These are phyloP conservation scores for Philaenus spumarius DNA, from an alignment of 1,140 invertebrate genomes.

Conservation along the genomic window DNA sequence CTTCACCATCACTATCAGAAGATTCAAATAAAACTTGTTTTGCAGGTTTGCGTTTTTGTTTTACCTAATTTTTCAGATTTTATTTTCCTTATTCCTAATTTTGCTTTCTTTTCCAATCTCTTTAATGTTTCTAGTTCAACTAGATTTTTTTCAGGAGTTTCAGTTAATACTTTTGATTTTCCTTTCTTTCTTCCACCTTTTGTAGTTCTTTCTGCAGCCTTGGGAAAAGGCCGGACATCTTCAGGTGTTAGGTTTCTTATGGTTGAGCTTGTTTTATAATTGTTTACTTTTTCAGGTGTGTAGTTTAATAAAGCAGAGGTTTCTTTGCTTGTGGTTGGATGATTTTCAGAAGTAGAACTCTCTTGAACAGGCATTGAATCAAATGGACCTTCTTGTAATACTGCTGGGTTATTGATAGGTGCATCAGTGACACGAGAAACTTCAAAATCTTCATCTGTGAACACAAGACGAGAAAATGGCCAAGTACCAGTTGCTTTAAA, in stretches of 20 bases:
- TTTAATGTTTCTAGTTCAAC: background rate
- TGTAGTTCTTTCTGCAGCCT: background rate
- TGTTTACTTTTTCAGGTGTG: background rate
- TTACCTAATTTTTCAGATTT: too few relatives aligned
- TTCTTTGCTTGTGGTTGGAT: background rate
- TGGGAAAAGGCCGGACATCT: background rate
- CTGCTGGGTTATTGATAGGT: background rate
- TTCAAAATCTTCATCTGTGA: slow-evolving; percentile 3
- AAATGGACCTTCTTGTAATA: too few relatives aligned
- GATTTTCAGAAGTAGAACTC: background rate
- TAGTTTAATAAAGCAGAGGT: background rate
- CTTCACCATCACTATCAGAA: too few relatives aligned
- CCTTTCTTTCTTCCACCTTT: background rate
- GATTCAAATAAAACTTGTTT: too few relatives aligned
- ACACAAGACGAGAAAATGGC: background rate
- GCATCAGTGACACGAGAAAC: background rate
- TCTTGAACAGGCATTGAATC: too few relatives aligned
- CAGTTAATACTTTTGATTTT: slow-evolving; percentile 2
- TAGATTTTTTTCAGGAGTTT: background rate
- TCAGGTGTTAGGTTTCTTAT: background rate
- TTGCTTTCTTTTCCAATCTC: background rate
- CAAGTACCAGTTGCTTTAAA: background rate
- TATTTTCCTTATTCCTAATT: too few relatives aligned
- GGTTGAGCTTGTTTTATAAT: background rate
- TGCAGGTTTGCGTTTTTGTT: background rate